These are phyloP conservation scores for Choloepus didactylus DNA, from an alignment of 2,797 vertebrate species.

Conservation along the genomic window DNA sequence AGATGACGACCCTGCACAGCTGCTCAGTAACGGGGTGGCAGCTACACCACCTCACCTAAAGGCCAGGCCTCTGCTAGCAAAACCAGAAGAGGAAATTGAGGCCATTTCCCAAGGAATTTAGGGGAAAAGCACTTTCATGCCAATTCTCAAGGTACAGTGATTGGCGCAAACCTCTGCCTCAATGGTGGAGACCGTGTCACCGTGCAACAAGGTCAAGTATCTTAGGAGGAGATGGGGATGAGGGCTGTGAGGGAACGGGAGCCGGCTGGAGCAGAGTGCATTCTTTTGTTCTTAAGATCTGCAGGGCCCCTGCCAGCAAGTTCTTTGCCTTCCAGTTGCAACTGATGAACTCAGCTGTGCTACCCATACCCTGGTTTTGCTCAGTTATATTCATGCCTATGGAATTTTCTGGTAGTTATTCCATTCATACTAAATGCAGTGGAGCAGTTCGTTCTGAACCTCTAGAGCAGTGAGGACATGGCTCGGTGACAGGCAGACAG, in stretches of 20 bases:
- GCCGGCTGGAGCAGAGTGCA: background rate
- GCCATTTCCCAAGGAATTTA: slow-evolving; percentile 68
- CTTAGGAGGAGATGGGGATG: fast-evolving
- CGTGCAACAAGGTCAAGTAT: background rate
- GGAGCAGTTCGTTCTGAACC: background rate
- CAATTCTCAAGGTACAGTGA: background rate
- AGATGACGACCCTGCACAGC: background rate
- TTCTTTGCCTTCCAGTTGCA: background rate
- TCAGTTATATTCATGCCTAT: background rate
- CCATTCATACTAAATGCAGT: background rate
- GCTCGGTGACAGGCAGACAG: background rate
- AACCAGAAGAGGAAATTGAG: slow-evolving; percentile 57
- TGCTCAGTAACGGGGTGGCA: background rate
- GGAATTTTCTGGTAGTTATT: background rate
- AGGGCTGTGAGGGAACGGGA: background rate
- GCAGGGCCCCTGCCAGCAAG: too few species aligned
- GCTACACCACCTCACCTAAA: background rate
- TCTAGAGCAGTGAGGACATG: background rate
- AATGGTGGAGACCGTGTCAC: background rate
- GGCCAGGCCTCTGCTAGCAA: background rate
- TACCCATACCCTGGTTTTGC: background rate
- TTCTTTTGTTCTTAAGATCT: background rate
- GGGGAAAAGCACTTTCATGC: slow-evolving; percentile 61
- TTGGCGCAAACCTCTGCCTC: slow-evolving; percentile 20
- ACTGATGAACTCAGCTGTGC: too few species aligned